Conservation (phyloP, 2,113 vertebrate genomes). For the Pituophis catenifer region DNA sequence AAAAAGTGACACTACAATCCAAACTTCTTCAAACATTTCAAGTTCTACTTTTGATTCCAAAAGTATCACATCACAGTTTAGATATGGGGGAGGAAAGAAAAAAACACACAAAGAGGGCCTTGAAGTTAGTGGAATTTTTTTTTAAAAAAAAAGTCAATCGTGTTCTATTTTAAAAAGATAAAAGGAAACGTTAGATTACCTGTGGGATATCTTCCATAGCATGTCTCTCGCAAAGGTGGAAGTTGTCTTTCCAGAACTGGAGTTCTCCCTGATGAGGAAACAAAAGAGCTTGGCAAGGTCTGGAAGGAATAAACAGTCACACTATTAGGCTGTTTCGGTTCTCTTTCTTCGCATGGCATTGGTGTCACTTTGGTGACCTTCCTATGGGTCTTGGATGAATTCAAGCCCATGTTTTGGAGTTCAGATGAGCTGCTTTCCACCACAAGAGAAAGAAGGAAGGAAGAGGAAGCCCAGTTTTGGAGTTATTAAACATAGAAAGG, state of each 20-base stretch:
- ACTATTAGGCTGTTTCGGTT: fast-evolving
- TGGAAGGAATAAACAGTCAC: fast-evolving
- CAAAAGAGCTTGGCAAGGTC: fast-evolving
- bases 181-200: conserved; percentile 53
- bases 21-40: not conserved
- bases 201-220: conserved; percentile 55
- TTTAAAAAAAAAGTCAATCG: not conserved
- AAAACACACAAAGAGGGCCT: not conserved
- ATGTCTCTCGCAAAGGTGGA: conserved; percentile 68
- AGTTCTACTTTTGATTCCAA: not conserved
- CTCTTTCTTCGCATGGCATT: not conserved
- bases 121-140: not conserved
- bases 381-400: conserved; percentile 54
- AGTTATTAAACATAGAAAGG: not conserved
- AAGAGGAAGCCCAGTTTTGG: too few relatives aligned
- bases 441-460: not conserved
- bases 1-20: too few relatives aligned
- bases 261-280: not conserved
- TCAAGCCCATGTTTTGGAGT: conserved; percentile 65
- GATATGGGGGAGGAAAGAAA: not conserved
- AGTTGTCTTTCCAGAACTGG: conserved; percentile 36
- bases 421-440: not conserved
- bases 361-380: conserved; percentile 71
- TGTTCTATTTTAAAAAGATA: not conserved
- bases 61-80: not conserved